phyloP scores from a whole-genome alignment of 2,797 vertebrate genomes.

The Enoplosus armatus region DNA sequence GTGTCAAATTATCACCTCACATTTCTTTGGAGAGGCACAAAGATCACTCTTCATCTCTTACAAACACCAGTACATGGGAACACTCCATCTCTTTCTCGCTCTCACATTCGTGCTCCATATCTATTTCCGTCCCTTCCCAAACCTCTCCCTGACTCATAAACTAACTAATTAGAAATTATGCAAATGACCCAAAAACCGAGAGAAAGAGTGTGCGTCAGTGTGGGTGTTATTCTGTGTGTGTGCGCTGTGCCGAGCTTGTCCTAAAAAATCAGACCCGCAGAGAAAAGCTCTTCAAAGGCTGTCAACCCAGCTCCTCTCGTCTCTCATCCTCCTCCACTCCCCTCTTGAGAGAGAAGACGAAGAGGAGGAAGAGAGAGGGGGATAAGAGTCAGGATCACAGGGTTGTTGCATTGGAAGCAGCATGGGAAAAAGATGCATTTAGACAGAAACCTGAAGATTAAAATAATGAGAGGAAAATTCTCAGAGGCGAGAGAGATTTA shows the following conservation, averaged over 20 bases:
- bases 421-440: slow-evolving; percentile 36
- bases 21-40: slow-evolving; percentile 33
- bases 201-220: slow-evolving; percentile 18
- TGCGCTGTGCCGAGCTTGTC: slow-evolving; percentile 42
- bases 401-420: slow-evolving; percentile 10
- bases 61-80: slow-evolving; percentile 35
- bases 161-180: slow-evolving; percentile 74
- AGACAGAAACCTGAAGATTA: slow-evolving; percentile 48
- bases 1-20: slow-evolving; percentile 50
- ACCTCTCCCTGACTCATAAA: slow-evolving; percentile 45
- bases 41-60: slow-evolving; percentile 24
- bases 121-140: slow-evolving; percentile 37
- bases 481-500: slow-evolving; percentile 6
- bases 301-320: slow-evolving; percentile 52
- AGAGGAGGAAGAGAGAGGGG: slow-evolving; percentile 20
- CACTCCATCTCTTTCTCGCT: slow-evolving; percentile 35
- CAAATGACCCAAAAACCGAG: slow-evolving; percentile 67
- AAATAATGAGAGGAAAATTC: slow-evolving; percentile 16
- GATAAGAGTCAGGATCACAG: slow-evolving; percentile 46
- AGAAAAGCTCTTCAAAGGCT: slow-evolving; percentile 71
- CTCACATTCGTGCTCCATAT: slow-evolving; percentile 8
- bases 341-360: slow-evolving; percentile 39
- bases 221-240: slow-evolving; percentile 27
- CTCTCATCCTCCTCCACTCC: slow-evolving; percentile 54
- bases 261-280: slow-evolving; percentile 59